Evolutionary conservation across 2,888 invertebrate genomes (phyloP).

Genomic region (Auanema freiburgensis): DNA sequence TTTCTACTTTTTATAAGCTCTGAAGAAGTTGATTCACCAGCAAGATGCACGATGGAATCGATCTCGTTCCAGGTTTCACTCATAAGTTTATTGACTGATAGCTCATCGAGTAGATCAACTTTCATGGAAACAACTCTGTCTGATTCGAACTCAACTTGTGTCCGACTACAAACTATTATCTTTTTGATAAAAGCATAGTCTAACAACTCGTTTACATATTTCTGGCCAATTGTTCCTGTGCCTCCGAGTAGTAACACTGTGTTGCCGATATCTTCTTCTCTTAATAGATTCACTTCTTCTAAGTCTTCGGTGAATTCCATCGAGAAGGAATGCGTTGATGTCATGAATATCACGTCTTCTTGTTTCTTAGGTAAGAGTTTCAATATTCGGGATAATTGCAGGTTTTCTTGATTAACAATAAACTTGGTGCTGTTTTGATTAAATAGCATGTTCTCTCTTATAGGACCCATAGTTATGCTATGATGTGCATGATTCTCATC

Average conservation of each 20-base stretch:
- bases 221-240: constrained; percentile 20
- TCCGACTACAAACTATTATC: constrained; percentile 13
- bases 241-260: constrained; percentile 22
- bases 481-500: not conserved
- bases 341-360: too few species aligned
- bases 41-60: constrained; percentile 28
- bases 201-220: constrained; percentile 12
- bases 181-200: not conserved
- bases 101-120: constrained; percentile 3
- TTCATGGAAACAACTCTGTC: not conserved
- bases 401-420: constrained; percentile 23
- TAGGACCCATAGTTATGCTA: constrained; percentile 12
- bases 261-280: constrained; percentile 4
- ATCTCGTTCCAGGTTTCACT: not conserved
- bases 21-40: constrained; percentile 27
- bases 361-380: not conserved
- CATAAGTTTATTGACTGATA: constrained; percentile 6
- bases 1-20: constrained; percentile 24
- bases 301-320: not conserved
- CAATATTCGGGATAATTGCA: constrained; percentile 4
- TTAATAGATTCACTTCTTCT: too few species aligned
- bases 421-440: constrained; percentile 1
- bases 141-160: not conserved
- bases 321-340: too few species aligned
- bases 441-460: constrained; percentile 1